Base-by-base conservation (phyloP, 2,797 vertebrate species). In the Melanotaenia nigrans region DNA sequence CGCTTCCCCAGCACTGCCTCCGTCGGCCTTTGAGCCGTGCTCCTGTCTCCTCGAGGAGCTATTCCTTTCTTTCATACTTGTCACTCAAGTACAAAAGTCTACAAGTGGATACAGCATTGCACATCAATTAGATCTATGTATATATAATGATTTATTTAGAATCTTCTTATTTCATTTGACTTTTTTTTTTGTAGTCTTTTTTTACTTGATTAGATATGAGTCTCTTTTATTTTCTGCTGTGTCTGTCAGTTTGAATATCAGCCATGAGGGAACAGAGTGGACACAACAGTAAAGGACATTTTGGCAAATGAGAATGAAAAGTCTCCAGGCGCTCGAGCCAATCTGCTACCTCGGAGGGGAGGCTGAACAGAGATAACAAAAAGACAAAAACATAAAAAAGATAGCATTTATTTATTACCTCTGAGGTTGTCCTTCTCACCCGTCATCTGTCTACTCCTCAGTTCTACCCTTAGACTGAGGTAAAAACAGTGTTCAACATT, bases 401-500 rank as follows among this genome's bases (percentile, higher is more conserved):
- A 94, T 90, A 88, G 89, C 71, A 61, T 91, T 84, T 78, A 78
- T 85, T 75, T 85, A 80, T 74, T 87, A 79, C 89, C 77, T 88
- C 84, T 89, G 82, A 93, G 88, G 75, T 80, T 67, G 75, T 88
- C 86, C 81, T 83, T 85, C 80, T 92, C 87, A 89, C 85, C 88
- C 1, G 25, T 47, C 45, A 47, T 49, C 35, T 86, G 92, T 90
- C 87, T 90, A 83, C 85, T 89, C 93, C 94, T 95, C 95, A 95
- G 95, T 93, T 94, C 93, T 94, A 94, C 94, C 93, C 85, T 75
- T 71, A 8, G 83, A 95, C 95, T 93, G 95, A 97, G 96, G 95
- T 95, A 94, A 95, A 80, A 93, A 95, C 94, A 96, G 95, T 95
- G 86, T 95, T 93, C 94, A 92, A 94, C 91, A 88, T 97, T 97